Conservation (phyloP, 2,888 invertebrate genomes). For the Dasypogon diadema region DNA sequence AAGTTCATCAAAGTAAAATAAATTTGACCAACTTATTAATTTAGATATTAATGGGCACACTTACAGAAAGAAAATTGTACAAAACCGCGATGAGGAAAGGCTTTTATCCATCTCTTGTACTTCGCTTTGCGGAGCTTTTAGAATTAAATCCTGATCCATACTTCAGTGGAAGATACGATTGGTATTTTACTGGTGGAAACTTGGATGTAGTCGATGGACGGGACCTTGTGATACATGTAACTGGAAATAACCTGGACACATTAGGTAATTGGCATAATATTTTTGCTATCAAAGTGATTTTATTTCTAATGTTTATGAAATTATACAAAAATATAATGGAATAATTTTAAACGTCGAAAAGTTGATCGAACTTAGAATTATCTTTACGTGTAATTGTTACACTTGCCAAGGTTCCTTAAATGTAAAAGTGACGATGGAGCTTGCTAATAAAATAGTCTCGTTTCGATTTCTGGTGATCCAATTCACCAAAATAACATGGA, state of each 20-base stretch:
- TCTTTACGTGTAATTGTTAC: too few relatives aligned
- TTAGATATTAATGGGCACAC: too few relatives aligned
- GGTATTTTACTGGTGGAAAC: constrained; percentile 66
- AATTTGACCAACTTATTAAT: neutral
- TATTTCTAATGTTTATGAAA: too few relatives aligned
- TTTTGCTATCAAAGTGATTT: too few relatives aligned
- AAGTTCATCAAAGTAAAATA: constrained; percentile 57
- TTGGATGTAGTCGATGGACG: constrained; percentile 56
- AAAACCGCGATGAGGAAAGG: constrained; percentile 57
- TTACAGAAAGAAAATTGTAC: constrained; percentile 56
- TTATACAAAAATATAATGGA: too few relatives aligned
- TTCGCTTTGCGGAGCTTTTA: constrained; percentile 58
- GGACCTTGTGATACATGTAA: constrained; percentile 59
- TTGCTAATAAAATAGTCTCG: too few relatives aligned
- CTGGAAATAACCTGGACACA: neutral
- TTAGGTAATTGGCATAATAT: constrained; percentile 19
- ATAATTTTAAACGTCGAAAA: too few relatives aligned
- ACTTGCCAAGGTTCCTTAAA: too few relatives aligned
- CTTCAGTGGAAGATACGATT: constrained; percentile 64
- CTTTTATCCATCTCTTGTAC: constrained; percentile 56
- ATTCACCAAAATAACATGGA: too few relatives aligned
- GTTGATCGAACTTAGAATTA: too few relatives aligned
- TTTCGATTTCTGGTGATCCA: too few relatives aligned
- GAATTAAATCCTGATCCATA: constrained; percentile 61
- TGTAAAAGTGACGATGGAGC: too few relatives aligned